Conservation (phyloP, 2,113 vertebrate genomes). For the Columba livia region DNA sequence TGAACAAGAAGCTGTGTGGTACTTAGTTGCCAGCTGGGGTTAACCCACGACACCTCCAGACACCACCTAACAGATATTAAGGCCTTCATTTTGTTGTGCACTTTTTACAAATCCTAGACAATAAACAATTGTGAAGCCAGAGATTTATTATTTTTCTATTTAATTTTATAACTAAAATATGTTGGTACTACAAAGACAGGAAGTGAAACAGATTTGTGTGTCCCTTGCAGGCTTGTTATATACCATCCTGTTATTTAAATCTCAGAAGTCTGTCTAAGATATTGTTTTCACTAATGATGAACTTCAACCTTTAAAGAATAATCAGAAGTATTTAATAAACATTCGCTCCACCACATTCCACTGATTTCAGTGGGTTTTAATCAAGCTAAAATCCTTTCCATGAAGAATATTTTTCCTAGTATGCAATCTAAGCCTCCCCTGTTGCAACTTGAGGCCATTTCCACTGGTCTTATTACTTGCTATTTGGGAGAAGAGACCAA, state of each 20-base stretch:
- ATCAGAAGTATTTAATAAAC: not conserved
- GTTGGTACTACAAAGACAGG: not conserved
- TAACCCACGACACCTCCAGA: not conserved
- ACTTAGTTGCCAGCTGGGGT: no score
- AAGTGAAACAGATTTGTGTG: not conserved
- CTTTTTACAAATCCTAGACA: not conserved
- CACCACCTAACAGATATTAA: not conserved
- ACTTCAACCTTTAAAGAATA: not conserved
- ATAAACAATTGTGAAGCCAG: not conserved
- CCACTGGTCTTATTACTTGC: no score
- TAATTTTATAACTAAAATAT: not conserved
- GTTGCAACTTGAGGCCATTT: no score
- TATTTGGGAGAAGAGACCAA: no score
- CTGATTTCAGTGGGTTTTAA: not conserved
- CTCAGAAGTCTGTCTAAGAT: not conserved
- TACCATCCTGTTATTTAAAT: not conserved
- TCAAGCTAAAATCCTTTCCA: not conserved
- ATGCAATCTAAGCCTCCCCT: no score
- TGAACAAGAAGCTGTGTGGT: no score
- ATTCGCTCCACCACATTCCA: not conserved
- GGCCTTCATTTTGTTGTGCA: not conserved
- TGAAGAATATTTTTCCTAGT: no score
- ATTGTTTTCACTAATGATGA: not conserved
- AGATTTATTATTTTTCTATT: not conserved
- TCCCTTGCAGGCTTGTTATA: not conserved